Evolutionary conservation across 2,113 vertebrate species (phyloP).

Genomic region (Terrapene triunguis): DNA sequence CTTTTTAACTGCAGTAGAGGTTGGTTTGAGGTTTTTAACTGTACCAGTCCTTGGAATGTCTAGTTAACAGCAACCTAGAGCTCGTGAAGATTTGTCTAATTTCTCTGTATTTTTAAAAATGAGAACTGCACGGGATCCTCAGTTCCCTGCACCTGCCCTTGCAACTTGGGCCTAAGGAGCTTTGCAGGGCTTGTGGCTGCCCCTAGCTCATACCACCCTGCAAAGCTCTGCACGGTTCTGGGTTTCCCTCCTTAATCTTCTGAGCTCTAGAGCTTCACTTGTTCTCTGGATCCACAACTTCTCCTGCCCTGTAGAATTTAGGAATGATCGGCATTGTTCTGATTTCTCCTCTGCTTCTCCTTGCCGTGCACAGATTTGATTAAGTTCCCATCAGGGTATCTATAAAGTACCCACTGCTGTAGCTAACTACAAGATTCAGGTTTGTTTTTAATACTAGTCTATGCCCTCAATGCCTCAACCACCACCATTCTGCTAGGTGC

Average conservation of each 20-base stretch:
- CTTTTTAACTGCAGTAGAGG: not conserved
- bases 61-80: not conserved
- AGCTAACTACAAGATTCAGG: not conserved
- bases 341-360: not conserved
- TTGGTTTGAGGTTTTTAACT: conserved; percentile 15
- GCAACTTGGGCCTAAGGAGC: not conserved
- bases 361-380: conserved; percentile 25
- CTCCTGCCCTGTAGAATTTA: conserved; percentile 40
- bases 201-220: conserved; percentile 40
- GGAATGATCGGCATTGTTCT: conserved; percentile 22
- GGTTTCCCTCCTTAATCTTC: conserved; percentile 48
- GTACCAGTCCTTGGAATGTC: rapidly evolving
- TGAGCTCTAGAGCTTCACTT: conserved; percentile 40
- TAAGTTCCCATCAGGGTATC: not conserved
- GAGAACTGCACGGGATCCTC: not conserved
- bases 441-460: not conserved
- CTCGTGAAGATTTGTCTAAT: not conserved
- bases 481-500: not conserved
- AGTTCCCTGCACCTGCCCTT: not conserved
- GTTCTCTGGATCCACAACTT: not conserved
- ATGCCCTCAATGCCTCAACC: not conserved
- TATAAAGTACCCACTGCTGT: not conserved
- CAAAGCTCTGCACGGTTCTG: conserved; percentile 47
- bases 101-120: not conserved
- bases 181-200: not conserved